Percentiles rank a stretch among this genome's conserved stretches.
Evolutionary conservation across 1,140 invertebrate species (phyloP).

Genomic region (Planococcus citri): DNA sequence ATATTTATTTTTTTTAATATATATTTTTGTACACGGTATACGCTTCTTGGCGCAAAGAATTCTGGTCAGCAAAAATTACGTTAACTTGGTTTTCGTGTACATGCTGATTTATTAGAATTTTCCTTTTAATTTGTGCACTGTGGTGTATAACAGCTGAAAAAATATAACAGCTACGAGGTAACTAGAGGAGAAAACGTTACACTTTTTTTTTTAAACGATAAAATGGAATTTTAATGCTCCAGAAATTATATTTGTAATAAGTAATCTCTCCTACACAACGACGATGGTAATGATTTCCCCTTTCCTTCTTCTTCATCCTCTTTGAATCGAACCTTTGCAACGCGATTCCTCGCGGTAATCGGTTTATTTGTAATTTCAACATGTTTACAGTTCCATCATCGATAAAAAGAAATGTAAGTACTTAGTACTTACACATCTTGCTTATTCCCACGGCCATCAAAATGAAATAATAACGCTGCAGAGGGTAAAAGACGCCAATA

Average conservation of each 20-base stretch:
- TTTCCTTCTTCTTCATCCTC: background rate
- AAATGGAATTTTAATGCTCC: constrained; percentile 11
- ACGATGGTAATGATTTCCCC: background rate
- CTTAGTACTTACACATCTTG: background rate
- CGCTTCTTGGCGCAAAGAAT: background rate
- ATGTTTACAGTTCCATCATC: background rate
- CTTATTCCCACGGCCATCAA: background rate
- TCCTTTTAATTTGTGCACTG: background rate
- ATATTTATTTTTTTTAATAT: constrained; percentile 13
- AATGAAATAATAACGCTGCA: background rate
- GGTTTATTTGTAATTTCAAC: background rate
- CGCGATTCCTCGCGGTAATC: too few species aligned
- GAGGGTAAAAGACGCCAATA: background rate
- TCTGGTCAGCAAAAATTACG: constrained; percentile 3
- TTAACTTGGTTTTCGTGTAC: background rate
- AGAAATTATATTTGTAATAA: background rate
- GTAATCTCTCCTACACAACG: too few species aligned
- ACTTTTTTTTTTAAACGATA: background rate
- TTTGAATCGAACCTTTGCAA: background rate
- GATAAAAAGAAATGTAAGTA: background rate
- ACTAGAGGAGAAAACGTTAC: too few species aligned
- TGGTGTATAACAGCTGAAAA: background rate
- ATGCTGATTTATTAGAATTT: constrained; percentile 6
- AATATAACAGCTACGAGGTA: background rate
- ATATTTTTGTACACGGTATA: background rate